These are phyloP conservation scores for Pachypanchax playfairii DNA, from an alignment of 2,113 vertebrate genomes.

Conservation along the genomic window DNA sequence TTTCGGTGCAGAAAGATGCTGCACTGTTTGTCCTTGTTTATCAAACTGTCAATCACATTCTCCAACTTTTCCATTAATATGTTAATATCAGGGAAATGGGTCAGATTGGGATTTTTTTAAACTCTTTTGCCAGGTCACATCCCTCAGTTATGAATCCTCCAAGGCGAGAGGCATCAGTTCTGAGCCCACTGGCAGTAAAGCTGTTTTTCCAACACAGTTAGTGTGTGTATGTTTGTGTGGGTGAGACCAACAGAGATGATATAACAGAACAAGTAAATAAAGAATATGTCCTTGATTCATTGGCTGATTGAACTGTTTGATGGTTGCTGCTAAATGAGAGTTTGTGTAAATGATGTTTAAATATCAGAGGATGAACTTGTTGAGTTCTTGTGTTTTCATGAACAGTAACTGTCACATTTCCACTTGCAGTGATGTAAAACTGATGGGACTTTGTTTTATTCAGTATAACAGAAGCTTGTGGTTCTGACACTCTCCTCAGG, in stretches of 20 bases:
- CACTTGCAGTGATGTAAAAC: too few species aligned
- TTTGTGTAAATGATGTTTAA: too few species aligned
- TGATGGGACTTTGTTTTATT: too few species aligned
- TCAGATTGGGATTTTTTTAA: constrained; percentile 23
- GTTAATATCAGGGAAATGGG: constrained; percentile 39
- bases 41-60: constrained; percentile 15
- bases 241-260: neutral
- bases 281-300: constrained; percentile 18
- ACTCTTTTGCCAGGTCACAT: constrained; percentile 40
- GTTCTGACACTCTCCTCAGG: too few species aligned
- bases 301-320: constrained; percentile 7
- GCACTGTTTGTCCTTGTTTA: constrained; percentile 31
- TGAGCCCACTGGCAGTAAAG: constrained; percentile 33
- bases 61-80: constrained; percentile 39
- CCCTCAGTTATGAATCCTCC: constrained; percentile 12
- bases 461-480: too few species aligned
- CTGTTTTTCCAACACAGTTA: constrained; percentile 1
- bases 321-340: constrained; percentile 4
- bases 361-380: too few species aligned
- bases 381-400: too few species aligned
- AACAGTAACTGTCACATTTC: too few species aligned
- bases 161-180: constrained; percentile 11
- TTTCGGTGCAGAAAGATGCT: constrained; percentile 37
- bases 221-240: constrained; percentile 13
- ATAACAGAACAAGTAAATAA: constrained; percentile 13